Evolutionary conservation across 2,113 vertebrate genomes (phyloP).

Genomic region (Centropus unirufus): DNA sequence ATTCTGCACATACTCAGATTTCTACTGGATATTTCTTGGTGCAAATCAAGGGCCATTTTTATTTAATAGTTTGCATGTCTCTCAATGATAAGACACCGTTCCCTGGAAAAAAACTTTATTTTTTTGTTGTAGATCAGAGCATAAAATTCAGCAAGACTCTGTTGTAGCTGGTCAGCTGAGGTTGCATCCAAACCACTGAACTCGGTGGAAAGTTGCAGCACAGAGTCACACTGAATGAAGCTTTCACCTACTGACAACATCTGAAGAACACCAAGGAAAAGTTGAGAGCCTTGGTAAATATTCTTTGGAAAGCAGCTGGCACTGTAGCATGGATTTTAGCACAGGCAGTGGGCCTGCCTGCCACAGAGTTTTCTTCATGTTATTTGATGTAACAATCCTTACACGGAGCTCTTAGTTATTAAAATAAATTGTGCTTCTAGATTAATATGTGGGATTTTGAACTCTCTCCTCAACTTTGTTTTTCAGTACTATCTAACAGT

Average conservation of each 20-base stretch:
- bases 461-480: background rate
- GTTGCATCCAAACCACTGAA: background rate
- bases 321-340: background rate
- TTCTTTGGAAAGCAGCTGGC: background rate
- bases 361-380: background rate
- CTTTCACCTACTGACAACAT: background rate
- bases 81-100: background rate
- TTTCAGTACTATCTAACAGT: background rate
- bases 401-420: background rate
- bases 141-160: background rate
- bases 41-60: background rate
- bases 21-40: background rate
- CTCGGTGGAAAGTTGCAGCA: background rate
- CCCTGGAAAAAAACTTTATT: background rate
- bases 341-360: background rate
- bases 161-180: background rate
- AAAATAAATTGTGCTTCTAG: background rate
- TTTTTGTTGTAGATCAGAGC: background rate
- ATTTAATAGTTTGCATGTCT: background rate
- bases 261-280: conserved; percentile 2
- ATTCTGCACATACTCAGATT: background rate
- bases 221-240: background rate
- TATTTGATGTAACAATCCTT: background rate
- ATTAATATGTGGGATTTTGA: background rate
- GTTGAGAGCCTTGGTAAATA: background rate